These are phyloP conservation scores for Pecten maximus DNA, from an alignment of 2,888 invertebrate genomes.

Conservation along the genomic window DNA sequence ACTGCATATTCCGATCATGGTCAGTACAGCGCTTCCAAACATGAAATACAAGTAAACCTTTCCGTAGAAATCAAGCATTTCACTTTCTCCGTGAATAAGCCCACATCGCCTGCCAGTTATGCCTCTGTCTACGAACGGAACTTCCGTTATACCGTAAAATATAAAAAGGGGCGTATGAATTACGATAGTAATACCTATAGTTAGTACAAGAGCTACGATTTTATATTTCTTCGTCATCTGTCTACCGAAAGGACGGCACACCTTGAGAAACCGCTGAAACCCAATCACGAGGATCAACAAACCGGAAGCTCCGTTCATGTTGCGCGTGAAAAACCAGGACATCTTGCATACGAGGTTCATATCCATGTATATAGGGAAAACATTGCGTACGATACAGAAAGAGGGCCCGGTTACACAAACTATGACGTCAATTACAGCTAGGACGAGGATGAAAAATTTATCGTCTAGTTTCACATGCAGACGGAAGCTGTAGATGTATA, in stretches of 20 bases:
- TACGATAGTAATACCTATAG: background rate
- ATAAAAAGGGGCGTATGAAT: background rate
- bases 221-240: conserved; percentile 17
- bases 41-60: background rate
- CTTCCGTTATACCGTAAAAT: background rate
- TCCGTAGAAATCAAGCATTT: background rate
- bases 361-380: background rate
- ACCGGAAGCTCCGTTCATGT: background rate
- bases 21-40: conserved; percentile 16
- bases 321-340: conserved; percentile 16
- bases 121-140: background rate
- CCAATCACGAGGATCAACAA: background rate
- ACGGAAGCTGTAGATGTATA: conserved; percentile 17
- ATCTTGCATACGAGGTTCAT: background rate
- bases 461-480: background rate
- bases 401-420: background rate
- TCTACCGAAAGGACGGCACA: background rate
- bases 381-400: background rate
- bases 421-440: background rate
- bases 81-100: conserved; percentile 26
- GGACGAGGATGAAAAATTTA: background rate
- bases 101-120: background rate
- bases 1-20: conserved; percentile 1
- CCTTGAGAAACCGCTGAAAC: background rate
- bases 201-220: background rate